Conservation (phyloP, 2,888 invertebrate genomes). For the Ptychoptera contaminata region DNA sequence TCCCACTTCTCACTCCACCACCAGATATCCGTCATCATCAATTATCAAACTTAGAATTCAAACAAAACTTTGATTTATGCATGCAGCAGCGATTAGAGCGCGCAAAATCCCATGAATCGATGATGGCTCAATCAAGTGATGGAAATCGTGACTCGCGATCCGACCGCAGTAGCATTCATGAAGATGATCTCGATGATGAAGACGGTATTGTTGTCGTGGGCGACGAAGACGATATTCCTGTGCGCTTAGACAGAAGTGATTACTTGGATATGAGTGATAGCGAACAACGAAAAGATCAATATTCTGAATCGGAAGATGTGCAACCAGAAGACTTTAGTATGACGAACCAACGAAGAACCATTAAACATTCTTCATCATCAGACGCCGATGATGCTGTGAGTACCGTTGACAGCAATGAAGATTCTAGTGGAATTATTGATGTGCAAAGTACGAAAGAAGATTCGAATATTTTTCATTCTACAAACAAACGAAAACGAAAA, state of each 20-base stretch:
- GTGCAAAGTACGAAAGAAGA: constrained; percentile 34
- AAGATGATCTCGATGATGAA: constrained; percentile 46
- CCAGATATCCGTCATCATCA: constrained; percentile 27
- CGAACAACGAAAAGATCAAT: constrained; percentile 20
- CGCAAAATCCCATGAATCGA: constrained; percentile 19
- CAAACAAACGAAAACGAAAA: constrained; percentile 72
- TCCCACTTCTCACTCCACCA: constrained; percentile 56
- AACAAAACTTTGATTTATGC: constrained; percentile 45
- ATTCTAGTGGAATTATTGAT: constrained; percentile 39
- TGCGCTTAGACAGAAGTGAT: constrained; percentile 12
- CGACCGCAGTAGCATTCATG: constrained; percentile 24
- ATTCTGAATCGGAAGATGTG: constrained; percentile 21
- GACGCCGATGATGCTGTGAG: constrained; percentile 39
- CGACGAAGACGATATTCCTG: constrained; percentile 52
- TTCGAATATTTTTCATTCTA: constrained; percentile 13
- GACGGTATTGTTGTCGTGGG: constrained; percentile 65
- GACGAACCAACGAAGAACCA: constrained; percentile 39
- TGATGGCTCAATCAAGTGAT: constrained; percentile 24
- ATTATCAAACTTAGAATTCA: constrained; percentile 40
- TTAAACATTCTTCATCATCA: constrained; percentile 30
- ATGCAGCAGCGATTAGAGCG: constrained; percentile 31
- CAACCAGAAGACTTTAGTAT: constrained; percentile 46
- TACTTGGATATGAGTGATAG: constrained; percentile 14
- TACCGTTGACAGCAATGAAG: constrained; percentile 47
- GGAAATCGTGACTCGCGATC: constrained; percentile 26